phyloP scores from a whole-genome alignment of 2,888 invertebrate genomes.

The Schizotus pectinicornis region DNA sequence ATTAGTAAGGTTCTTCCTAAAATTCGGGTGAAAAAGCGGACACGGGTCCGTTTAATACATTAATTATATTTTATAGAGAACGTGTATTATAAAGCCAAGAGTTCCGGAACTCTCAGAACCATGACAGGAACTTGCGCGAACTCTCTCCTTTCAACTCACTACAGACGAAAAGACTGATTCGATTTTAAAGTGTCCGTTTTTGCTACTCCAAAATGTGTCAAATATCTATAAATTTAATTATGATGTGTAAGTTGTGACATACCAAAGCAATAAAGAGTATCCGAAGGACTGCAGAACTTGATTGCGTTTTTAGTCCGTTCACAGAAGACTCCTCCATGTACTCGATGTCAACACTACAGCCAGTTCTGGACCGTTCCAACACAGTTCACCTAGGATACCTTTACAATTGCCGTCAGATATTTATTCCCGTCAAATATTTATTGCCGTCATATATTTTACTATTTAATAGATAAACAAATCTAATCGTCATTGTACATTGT shows the following conservation, averaged over 20 bases:
- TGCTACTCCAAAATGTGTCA: conserved; percentile 39
- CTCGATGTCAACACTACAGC: conserved; percentile 13
- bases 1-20: conserved; percentile 29
- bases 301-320: conserved; percentile 15
- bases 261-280: conserved; percentile 30
- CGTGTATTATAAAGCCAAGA: conserved; percentile 22
- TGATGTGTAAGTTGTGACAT: conserved; percentile 31
- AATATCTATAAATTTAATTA: conserved; percentile 40
- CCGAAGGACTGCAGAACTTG: conserved; percentile 25
- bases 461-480: conserved; percentile 33
- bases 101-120: neutral
- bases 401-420: conserved; percentile 19
- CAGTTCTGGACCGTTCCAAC: conserved; percentile 23
- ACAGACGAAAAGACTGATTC: conserved; percentile 31
- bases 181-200: conserved; percentile 33
- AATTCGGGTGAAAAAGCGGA: conserved; percentile 27
- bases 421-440: too few relatives aligned
- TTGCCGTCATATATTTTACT: conserved; percentile 21
- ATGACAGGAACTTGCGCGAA: too few relatives aligned
- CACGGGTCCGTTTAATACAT: conserved; percentile 9
- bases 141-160: conserved; percentile 22
- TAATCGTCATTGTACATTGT: conserved; percentile 33
- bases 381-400: conserved; percentile 20
- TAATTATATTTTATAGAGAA: conserved; percentile 30
- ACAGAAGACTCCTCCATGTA: conserved; percentile 5